These are phyloP conservation scores for Euproctis similis DNA, from an alignment of 2,888 invertebrate genomes.

Conservation along the genomic window DNA sequence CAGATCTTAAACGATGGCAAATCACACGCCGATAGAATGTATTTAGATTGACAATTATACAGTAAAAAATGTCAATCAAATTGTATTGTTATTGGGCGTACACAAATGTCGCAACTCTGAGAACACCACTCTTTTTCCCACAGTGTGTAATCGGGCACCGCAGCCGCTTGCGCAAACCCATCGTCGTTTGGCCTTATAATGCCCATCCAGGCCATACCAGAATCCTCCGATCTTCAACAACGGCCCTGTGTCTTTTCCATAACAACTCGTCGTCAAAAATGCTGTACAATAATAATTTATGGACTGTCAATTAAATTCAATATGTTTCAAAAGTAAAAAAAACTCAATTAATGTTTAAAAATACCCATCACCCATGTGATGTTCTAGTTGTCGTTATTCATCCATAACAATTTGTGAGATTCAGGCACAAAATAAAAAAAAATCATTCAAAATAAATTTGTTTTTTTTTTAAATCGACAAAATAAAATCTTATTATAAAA, in stretches of 20 bases:
- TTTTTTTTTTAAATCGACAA: too few relatives aligned
- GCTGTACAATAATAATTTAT: constrained; percentile 22
- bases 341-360: too few relatives aligned
- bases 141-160: constrained; percentile 58
- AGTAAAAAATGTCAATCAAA: too few relatives aligned
- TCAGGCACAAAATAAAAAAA: too few relatives aligned
- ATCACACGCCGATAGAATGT: too few relatives aligned
- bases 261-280: constrained; percentile 17
- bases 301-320: constrained; percentile 11
- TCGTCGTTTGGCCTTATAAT: constrained; percentile 49
- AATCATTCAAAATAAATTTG: too few relatives aligned
- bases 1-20: constrained; percentile 1
- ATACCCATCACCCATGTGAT: too few relatives aligned
- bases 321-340: background rate
- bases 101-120: constrained; percentile 53
- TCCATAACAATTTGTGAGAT: too few relatives aligned
- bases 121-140: constrained; percentile 56
- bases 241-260: constrained; percentile 17
- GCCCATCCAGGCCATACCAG: constrained; percentile 57
- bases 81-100: constrained; percentile 35
- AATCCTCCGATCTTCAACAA: constrained; percentile 52
- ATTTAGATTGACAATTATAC: too few relatives aligned
- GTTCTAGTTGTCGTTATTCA: too few relatives aligned
- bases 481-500: too few relatives aligned
- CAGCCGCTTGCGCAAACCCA: constrained; percentile 66